Percentiles rank a stretch among this genome's conserved stretches.
phyloP scores from a whole-genome alignment of 2,113 vertebrate genomes.

The Camelus bactrianus region DNA sequence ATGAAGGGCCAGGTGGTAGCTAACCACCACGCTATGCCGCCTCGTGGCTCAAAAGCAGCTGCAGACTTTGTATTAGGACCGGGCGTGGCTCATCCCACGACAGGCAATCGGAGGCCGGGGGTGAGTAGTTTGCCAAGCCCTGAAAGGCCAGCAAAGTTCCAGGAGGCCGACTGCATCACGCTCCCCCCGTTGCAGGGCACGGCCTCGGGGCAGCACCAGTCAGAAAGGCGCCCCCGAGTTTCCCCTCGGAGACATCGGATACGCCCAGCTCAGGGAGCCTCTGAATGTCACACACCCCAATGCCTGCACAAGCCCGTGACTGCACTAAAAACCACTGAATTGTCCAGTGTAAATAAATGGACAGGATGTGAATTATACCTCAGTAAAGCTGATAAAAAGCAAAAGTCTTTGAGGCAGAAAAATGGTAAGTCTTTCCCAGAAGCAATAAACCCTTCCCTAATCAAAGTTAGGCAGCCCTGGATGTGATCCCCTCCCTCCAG shows the following conservation, averaged over 20 bases:
- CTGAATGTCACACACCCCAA: too few relatives aligned
- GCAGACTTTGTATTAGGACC: not conserved
- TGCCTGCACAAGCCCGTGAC: accelerated
- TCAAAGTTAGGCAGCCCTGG: not conserved
- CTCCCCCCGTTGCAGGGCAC: accelerated
- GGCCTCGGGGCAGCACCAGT: not conserved
- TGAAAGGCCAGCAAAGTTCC: not conserved
- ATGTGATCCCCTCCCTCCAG: not conserved
- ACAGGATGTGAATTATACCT: accelerated
- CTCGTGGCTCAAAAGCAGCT: not conserved
- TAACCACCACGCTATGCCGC: accelerated
- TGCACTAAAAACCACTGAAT: accelerated
- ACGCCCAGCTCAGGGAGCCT: too few relatives aligned
- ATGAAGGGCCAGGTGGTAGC: not conserved
- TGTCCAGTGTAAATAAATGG: not conserved
- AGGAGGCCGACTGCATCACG: too few relatives aligned
- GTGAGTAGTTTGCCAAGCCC: not conserved
- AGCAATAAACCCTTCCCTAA: too few relatives aligned
- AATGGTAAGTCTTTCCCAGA: not conserved
- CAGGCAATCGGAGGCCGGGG: not conserved
- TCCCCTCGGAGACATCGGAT: accelerated
- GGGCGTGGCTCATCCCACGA: not conserved
- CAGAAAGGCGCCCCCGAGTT: not conserved
- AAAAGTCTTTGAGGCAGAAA: not conserved
- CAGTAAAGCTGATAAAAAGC: too few relatives aligned